Evolutionary conservation across 64 coral and sea anemone genomes (phyloP).

Genomic region (Pocillopora verrucosa): DNA sequence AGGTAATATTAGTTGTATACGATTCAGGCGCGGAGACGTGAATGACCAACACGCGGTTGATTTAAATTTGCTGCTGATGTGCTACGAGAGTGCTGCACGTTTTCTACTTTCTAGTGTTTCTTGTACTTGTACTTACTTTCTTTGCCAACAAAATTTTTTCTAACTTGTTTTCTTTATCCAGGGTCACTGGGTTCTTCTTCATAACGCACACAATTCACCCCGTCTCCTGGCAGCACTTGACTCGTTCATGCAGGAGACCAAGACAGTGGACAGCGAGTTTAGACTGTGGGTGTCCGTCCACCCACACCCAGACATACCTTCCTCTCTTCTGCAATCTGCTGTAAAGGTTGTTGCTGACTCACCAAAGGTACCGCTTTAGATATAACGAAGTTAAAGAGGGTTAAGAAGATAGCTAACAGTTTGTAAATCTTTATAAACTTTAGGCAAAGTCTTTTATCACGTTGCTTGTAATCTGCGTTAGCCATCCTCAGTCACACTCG

Average conservation of each 20-base stretch:
- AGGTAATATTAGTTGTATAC: too few species aligned
- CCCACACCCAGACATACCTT: slow-evolving; percentile 70
- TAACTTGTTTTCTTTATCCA: slow-evolving; percentile 8
- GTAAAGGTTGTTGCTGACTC: slow-evolving; percentile 94
- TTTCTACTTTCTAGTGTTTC: neutral
- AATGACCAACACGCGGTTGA: too few species aligned
- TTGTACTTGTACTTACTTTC: neutral
- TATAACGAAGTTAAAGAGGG: neutral
- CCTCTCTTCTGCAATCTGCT: slow-evolving; percentile 81
- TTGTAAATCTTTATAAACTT: too few species aligned
- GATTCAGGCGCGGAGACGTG: too few species aligned
- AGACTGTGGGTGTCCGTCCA: slow-evolving; percentile 93
- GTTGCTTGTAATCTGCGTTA: too few species aligned
- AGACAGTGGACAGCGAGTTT: slow-evolving; percentile 87
- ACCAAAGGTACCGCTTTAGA: slow-evolving; percentile 67
- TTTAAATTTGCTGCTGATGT: too few species aligned
- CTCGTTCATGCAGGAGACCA: slow-evolving; percentile 84
- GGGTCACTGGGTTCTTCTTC: slow-evolving; percentile 96
- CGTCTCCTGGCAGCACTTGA: slow-evolving; percentile 78
- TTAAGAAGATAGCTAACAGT: too few species aligned
- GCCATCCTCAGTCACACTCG: too few species aligned
- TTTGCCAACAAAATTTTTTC: neutral
- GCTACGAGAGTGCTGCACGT: neutral
- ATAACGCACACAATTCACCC: slow-evolving; percentile 88
- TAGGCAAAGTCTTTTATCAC: too few species aligned